Percentiles rank a stretch among this genome's conserved stretches.
These are phyloP conservation scores for Mallotus villosus DNA, from an alignment of 2,797 vertebrate genomes.

Conservation along the genomic window DNA sequence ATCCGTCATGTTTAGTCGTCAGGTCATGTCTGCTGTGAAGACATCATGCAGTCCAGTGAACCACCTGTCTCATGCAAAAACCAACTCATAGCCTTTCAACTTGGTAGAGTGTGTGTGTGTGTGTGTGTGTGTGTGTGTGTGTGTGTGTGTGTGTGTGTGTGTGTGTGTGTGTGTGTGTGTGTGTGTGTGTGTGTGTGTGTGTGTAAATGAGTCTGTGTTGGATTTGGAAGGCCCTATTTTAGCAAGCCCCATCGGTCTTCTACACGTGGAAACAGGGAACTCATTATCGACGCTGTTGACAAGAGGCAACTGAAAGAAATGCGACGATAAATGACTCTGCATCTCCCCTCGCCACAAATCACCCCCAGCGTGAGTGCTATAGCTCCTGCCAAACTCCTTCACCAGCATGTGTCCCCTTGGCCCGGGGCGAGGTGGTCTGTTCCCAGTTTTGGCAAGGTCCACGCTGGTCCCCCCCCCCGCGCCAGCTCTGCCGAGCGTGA, in stretches of 20 bases:
- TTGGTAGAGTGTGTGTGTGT: not conserved
- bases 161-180: not conserved
- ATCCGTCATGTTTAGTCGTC: not conserved
- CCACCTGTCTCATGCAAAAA: too few species aligned
- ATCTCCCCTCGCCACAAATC: not conserved
- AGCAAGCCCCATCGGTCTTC: too few species aligned
- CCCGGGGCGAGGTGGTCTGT: not conserved
- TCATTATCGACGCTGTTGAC: too few species aligned
- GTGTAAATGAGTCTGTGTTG: not conserved
- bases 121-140: not conserved
- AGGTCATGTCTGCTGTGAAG: not conserved
- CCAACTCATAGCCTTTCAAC: not conserved
- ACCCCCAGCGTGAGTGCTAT: too few species aligned
- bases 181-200: not conserved
- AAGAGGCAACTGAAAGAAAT: too few species aligned
- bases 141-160: not conserved
- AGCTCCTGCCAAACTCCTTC: not conserved
- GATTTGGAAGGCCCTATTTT: not conserved
- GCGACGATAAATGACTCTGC: not conserved
- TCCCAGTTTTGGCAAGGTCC: not conserved
- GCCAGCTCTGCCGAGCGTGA: conserved; percentile 12
- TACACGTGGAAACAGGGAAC: too few species aligned
- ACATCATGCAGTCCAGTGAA: not conserved
- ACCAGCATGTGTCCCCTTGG: conserved; percentile 17
- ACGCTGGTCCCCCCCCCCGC: not conserved